Percentiles rank a stretch among this genome's conserved stretches.
These are phyloP conservation scores for Beaufortia kweichowensis DNA, from an alignment of 2,113 vertebrate genomes.

Conservation along the genomic window DNA sequence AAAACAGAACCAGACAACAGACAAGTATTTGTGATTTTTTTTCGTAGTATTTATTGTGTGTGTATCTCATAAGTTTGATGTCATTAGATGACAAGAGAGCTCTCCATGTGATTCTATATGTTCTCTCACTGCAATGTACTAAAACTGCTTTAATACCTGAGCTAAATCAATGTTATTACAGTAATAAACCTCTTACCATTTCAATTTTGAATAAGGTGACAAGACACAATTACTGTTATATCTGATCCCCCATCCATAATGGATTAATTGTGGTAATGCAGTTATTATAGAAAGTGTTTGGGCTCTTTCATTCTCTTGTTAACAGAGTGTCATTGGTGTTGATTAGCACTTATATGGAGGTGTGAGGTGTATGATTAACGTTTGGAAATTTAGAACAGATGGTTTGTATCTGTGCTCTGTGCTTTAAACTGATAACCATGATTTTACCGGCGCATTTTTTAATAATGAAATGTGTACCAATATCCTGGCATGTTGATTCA, in stretches of 20 bases:
- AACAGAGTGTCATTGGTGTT: background rate
- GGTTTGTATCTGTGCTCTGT: background rate
- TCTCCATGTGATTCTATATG: too few species aligned
- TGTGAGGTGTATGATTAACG: too few species aligned
- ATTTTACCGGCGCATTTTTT: background rate
- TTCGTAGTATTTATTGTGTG: too few species aligned
- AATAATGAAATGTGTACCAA: background rate
- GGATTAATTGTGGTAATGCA: background rate
- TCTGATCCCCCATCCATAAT: background rate
- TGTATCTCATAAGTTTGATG: too few species aligned
- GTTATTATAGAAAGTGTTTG: background rate
- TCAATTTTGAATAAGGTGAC: background rate
- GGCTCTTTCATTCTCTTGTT: background rate
- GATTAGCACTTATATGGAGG: background rate
- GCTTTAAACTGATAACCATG: background rate
- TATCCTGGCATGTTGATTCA: background rate
- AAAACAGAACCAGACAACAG: too few species aligned
- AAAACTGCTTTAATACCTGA: constrained; percentile 6
- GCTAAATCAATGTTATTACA: background rate
- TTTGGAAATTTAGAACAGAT: too few species aligned
- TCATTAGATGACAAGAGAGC: too few species aligned
- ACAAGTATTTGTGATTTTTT: too few species aligned
- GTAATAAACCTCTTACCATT: constrained; percentile 13
- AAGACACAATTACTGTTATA: constrained; percentile 1
- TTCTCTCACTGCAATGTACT: background rate